A percentile compares a stretch with the other conserved stretches of the same genome.
phyloP scores from a whole-genome alignment of 2,113 vertebrate species.

The Pagrus major region DNA sequence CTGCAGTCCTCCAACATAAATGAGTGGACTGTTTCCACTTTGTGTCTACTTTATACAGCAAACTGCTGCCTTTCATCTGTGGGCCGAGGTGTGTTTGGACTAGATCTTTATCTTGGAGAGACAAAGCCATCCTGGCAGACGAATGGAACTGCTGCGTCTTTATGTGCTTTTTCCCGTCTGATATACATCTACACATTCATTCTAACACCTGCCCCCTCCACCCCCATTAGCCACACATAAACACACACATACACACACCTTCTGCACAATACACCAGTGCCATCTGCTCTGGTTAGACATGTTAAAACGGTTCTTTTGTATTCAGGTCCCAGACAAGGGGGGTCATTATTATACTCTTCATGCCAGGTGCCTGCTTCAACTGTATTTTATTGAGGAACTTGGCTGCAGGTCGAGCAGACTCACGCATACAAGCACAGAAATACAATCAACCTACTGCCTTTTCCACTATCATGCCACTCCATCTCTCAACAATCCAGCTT shows the following conservation, averaged over 20 bases:
- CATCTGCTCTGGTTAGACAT: conserved; percentile 71
- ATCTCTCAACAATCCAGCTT: conserved; percentile 62
- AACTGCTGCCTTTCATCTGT: neutral
- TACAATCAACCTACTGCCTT: conserved; percentile 60
- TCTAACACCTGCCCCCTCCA: conserved; percentile 59
- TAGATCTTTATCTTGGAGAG: conserved; percentile 40
- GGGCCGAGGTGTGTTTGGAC: conserved; percentile 33
- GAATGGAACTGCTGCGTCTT: conserved; percentile 8
- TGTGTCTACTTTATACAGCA: conserved; percentile 20
- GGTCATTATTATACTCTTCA: conserved; percentile 52
- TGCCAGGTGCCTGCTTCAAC: conserved; percentile 68
- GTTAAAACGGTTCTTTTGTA: conserved; percentile 64
- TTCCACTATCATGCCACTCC: conserved; percentile 84
- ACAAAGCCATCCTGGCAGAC: conserved; percentile 27
- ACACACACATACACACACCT: conserved; percentile 25
- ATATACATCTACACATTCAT: conserved; percentile 50
- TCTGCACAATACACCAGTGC: conserved; percentile 52
- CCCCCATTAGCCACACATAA: neutral
- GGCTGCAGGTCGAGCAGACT: conserved; percentile 5
- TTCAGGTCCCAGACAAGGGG: conserved; percentile 53
- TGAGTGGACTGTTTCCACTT: conserved; percentile 4
- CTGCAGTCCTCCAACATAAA: neutral
- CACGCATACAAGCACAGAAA: conserved; percentile 31
- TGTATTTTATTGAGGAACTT: conserved; percentile 54
- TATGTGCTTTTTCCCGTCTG: conserved; percentile 14